Percentiles rank a stretch among this genome's conserved stretches.
Evolutionary conservation across 1,140 invertebrate species (phyloP).

Genomic region (Liolophura sinensis): DNA sequence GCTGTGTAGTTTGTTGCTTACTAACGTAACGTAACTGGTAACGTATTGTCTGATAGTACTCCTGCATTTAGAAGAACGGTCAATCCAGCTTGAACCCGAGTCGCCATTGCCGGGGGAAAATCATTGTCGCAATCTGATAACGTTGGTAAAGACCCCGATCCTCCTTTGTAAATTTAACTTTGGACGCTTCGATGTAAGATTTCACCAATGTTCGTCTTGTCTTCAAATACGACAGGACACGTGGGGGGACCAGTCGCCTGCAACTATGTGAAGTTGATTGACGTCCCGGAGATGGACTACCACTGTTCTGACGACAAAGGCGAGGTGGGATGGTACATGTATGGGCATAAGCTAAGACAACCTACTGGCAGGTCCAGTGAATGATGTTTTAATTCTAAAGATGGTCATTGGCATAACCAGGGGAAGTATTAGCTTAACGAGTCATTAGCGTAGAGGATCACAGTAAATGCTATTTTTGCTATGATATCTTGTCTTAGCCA

Average conservation of each 20-base stretch:
- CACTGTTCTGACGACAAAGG: constrained; percentile 65
- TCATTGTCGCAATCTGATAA: no score
- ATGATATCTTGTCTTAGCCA: no score
- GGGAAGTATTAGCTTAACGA: background rate
- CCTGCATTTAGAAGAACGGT: no score
- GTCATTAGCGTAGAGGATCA: background rate
- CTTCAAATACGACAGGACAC: constrained; percentile 61
- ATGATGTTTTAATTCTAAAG: background rate
- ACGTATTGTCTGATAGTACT: no score
- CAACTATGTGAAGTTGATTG: constrained; percentile 88
- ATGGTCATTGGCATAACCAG: background rate
- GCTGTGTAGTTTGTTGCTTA: no score
- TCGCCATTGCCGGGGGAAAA: no score
- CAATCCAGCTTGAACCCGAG: no score
- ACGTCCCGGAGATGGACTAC: constrained; percentile 97
- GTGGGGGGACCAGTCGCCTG: constrained; percentile 91
- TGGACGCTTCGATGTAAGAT: no score
- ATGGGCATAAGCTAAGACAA: no score
- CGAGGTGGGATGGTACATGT: constrained; percentile 30
- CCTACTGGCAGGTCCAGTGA: no score
- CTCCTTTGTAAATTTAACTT: background rate
- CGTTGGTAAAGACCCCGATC: background rate
- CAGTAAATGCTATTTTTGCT: no score
- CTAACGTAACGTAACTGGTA: no score
- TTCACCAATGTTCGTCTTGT: background rate